These are phyloP conservation scores for Macrostomum cliftonense DNA, from an alignment of 2,888 invertebrate genomes.

Conservation along the genomic window DNA sequence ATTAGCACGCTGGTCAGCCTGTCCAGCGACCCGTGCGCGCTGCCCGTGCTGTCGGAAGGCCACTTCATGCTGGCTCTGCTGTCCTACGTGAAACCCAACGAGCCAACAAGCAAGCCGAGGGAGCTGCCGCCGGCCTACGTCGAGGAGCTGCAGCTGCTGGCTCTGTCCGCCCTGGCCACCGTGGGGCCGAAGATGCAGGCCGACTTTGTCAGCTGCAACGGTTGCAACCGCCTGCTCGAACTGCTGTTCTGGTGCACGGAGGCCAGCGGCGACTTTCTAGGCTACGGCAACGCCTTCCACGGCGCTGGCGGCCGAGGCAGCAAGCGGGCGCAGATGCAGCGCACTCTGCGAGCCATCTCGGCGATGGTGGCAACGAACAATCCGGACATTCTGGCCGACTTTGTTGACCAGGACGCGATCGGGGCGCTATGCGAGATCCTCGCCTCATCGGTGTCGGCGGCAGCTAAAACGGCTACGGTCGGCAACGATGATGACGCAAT, in stretches of 20 bases:
- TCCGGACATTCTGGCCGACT: not conserved
- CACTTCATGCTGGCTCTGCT: slow-evolving; percentile 31
- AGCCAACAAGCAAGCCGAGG: slow-evolving; percentile 20
- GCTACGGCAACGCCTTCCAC: slow-evolving; percentile 37
- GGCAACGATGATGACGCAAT: slow-evolving; percentile 24
- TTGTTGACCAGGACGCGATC: slow-evolving; percentile 1
- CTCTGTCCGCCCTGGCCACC: slow-evolving; percentile 29
- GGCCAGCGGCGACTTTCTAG: slow-evolving; percentile 32
- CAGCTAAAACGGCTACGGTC: slow-evolving; percentile 5
- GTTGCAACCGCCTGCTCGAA: slow-evolving; percentile 29
- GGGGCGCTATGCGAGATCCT: slow-evolving; percentile 2
- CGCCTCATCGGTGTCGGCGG: not conserved
- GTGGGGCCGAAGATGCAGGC: slow-evolving; percentile 31
- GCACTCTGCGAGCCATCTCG: slow-evolving; percentile 30
- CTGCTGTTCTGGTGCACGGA: slow-evolving; percentile 36
- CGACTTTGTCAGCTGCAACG: slow-evolving; percentile 35
- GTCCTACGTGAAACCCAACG: slow-evolving; percentile 30
- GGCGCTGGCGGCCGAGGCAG: slow-evolving; percentile 33
- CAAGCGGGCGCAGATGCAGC: slow-evolving; percentile 34
- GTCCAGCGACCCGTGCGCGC: slow-evolving; percentile 22
- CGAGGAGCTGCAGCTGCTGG: slow-evolving; percentile 36
- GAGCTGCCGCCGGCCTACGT: slow-evolving; percentile 35
- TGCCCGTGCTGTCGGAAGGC: slow-evolving; percentile 28
- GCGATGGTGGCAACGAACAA: slow-evolving; percentile 21
- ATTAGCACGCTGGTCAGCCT: slow-evolving; percentile 30